These are phyloP conservation scores for Parnassius glacialis DNA, from an alignment of 2,888 invertebrate genomes.

Conservation along the genomic window DNA sequence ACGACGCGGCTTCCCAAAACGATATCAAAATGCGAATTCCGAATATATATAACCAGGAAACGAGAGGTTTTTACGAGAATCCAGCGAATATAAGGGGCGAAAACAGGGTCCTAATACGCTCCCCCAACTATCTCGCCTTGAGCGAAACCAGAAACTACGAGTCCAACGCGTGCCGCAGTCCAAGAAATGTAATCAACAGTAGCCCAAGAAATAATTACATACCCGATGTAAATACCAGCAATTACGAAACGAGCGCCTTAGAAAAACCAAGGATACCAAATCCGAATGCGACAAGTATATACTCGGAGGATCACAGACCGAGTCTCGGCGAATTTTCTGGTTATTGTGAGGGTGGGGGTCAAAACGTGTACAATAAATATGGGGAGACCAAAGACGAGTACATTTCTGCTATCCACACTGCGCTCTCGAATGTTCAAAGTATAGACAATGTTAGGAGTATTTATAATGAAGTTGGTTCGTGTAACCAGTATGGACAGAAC, in stretches of 20 bases:
- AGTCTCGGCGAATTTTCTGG: conserved; percentile 51
- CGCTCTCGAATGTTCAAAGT: conserved; percentile 52
- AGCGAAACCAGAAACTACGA: conserved; percentile 58
- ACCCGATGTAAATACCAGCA: conserved; percentile 47
- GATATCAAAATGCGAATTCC: conserved; percentile 51
- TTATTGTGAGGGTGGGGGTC: conserved; percentile 57
- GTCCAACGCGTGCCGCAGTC: conserved; percentile 55
- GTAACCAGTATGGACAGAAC: conserved; percentile 55
- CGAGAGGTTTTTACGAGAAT: conserved; percentile 66
- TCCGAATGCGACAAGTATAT: conserved; percentile 46
- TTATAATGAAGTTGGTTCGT: conserved; percentile 49
- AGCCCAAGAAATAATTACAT: conserved; percentile 62
- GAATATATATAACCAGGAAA: conserved; percentile 51
- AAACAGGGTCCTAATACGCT: conserved; percentile 51
- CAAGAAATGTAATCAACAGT: conserved; percentile 60
- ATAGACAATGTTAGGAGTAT: conserved; percentile 57
- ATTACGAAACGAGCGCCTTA: conserved; percentile 49
- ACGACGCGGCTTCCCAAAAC: conserved; percentile 39
- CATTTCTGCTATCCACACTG: conserved; percentile 53
- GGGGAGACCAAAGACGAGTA: conserved; percentile 59
- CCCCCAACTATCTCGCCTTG: conserved; percentile 57
- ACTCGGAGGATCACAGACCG: conserved; percentile 54
- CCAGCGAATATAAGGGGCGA: conserved; percentile 54
- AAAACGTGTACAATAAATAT: conserved; percentile 50
- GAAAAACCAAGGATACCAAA: conserved; percentile 45